Evolutionary conservation across 1,140 invertebrate genomes (phyloP).

Genomic region (Fragariocoptes setiger): DNA sequence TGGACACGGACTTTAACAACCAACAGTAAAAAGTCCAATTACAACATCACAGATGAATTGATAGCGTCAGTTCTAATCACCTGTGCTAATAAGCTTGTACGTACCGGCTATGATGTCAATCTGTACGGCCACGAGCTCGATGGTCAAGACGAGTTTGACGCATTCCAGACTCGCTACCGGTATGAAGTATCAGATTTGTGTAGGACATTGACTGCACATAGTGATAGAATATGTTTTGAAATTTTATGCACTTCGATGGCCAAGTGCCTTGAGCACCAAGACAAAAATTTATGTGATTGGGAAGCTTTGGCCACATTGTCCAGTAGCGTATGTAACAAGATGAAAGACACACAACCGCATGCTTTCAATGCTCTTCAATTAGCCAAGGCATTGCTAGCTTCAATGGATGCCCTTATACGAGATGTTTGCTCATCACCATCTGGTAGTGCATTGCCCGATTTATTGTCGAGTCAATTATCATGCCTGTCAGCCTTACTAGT

Average conservation of each 20-base stretch:
- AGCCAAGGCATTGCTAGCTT: not conserved
- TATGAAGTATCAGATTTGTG: slow-evolving; percentile 39
- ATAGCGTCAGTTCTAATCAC: not conserved
- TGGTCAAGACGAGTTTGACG: slow-evolving; percentile 52
- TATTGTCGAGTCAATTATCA: slow-evolving; percentile 44
- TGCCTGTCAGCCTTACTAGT: slow-evolving; percentile 63
- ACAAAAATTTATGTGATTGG: slow-evolving; percentile 1
- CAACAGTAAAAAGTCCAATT: not conserved
- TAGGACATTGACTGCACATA: not conserved
- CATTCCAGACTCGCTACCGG: slow-evolving; percentile 33
- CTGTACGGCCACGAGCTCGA: slow-evolving; percentile 37
- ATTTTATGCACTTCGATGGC: not conserved
- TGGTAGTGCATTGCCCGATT: slow-evolving; percentile 17
- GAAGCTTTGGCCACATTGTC: slow-evolving; percentile 1
- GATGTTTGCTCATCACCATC: not conserved
- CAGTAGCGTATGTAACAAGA: slow-evolving; percentile 2
- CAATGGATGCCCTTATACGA: not conserved
- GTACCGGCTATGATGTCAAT: not conserved
- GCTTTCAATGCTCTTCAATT: not conserved
- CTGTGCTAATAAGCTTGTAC: slow-evolving; percentile 1
- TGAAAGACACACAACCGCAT: not conserved
- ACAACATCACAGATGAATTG: not conserved
- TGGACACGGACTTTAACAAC: not conserved
- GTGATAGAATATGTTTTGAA: slow-evolving; percentile 2
- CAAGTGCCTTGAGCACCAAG: not conserved